A percentile compares a stretch with the other conserved stretches of the same genome.
phyloP scores from a whole-genome alignment of 2,888 invertebrate genomes.

The Pachydiplax longipennis region DNA sequence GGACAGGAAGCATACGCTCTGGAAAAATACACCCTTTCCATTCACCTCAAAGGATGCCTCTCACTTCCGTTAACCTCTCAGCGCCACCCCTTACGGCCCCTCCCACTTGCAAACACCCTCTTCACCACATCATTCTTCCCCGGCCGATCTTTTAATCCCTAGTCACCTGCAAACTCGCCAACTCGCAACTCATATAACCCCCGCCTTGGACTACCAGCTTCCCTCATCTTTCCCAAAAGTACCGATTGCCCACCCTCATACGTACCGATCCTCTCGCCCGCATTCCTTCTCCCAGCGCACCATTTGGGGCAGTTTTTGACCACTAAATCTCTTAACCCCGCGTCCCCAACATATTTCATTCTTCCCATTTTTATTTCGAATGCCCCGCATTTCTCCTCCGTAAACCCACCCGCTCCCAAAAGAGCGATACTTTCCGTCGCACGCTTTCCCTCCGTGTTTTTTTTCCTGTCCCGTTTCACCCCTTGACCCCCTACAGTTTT shows the following conservation, averaged over 20 bases:
- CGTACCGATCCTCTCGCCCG: background rate
- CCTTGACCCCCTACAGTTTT: background rate
- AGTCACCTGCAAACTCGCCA: background rate
- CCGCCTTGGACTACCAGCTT: background rate
- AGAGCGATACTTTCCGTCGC: background rate
- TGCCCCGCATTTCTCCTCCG: background rate
- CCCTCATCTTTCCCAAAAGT: background rate
- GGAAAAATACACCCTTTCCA: background rate
- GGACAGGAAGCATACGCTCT: conserved; percentile 1
- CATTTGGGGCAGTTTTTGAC: conserved; percentile 14
- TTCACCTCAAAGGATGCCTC: background rate
- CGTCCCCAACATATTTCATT: background rate
- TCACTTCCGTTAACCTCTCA: conserved; percentile 3
- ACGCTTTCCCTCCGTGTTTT: background rate
- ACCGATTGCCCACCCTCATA: background rate
- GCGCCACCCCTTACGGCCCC: background rate
- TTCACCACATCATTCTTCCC: background rate
- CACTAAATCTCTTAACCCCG: conserved; percentile 5
- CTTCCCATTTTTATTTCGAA: conserved; percentile 1
- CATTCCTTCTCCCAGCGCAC: background rate
- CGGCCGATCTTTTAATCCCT: background rate
- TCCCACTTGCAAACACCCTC: background rate
- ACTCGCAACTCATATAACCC: background rate
- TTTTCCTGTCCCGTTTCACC: background rate
- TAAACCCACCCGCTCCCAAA: background rate